Evolutionary conservation across 1,140 invertebrate species (phyloP), one percentile per base, ranked within the genome.

Genomic region (Drosophila tropicalis): DNA sequence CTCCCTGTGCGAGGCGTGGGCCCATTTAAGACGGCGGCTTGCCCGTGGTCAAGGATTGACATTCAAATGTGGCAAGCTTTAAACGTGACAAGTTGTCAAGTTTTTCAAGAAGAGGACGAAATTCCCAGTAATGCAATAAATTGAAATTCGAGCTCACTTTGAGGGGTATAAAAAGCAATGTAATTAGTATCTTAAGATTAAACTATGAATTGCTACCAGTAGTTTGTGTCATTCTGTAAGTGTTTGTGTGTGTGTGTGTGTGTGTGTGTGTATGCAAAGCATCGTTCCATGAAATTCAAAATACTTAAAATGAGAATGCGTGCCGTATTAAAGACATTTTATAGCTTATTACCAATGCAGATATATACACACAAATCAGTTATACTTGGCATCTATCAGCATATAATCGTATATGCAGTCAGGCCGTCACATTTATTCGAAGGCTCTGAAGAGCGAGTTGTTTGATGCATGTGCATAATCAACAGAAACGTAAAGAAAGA

Each of bases 391-490:
- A 87, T 83, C 83, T 66, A 89, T 86, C 83, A 89, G 76, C 80
- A 77, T 85, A 78, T 83, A 63, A 58, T 82, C 63, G 44, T 57
- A 40, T 64, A 79, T 70, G 71, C 72, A 74, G 51, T 80, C 79
- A 61, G 76, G 54, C 72, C 70, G 70, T 79, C 76, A 62, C 67
- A 82, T 89, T 83, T 79, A 86, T 87, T 78, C 61, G 66, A 51
- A 51, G 44, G 10, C 19, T 22, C 19, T n/a, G 17, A 51, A 22
- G 3, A 74, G 65, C 68, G 62, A 85, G 83, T 87, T 79, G 79
- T 83, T 83, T 76, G 79, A 87, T 86, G 76, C 84, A 84, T 81
- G 84, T 87, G 84, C 84, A 87, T 89, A 89, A 89, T 89, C 84
- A 89, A 90, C 47, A 62, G 67, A 72, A 51, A 47, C 13, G 66